These are phyloP conservation scores for Pristionchus mayeri DNA, from an alignment of 2,888 invertebrate genomes.

Conservation along the genomic window DNA sequence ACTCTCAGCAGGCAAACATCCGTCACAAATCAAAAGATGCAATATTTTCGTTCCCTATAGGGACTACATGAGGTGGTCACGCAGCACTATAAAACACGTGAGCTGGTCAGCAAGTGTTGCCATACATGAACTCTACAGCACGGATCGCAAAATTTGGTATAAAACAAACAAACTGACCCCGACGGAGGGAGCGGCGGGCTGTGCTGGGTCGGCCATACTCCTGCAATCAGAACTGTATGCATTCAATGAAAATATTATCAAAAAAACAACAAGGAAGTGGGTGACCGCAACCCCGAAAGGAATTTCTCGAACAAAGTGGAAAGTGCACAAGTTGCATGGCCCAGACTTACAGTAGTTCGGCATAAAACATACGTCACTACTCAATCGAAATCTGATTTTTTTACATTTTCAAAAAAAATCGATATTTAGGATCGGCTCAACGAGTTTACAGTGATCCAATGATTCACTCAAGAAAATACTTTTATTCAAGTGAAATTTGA, in stretches of 20 bases:
- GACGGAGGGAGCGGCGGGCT: constrained; percentile 19
- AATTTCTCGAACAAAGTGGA: no score
- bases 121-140: background rate
- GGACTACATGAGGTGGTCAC: no score
- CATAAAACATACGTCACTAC: background rate
- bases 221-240: background rate
- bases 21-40: no score
- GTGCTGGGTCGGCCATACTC: constrained; percentile 24
- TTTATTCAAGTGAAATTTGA: background rate
- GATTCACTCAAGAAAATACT: background rate
- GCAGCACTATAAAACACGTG: background rate
- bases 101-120: background rate
- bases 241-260: background rate
- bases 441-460: background rate
- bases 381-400: background rate
- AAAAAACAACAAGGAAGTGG: no score
- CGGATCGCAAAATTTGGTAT: background rate
- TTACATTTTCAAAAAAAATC: background rate
- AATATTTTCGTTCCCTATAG: no score
- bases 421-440: background rate
- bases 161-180: constrained; percentile 18
- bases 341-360: background rate
- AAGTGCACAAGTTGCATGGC: background rate
- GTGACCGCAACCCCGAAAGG: background rate
- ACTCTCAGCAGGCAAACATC: no score